Percentiles rank a stretch among this genome's conserved stretches.
These are phyloP conservation scores for Epirrhoe tristata DNA, from an alignment of 2,888 invertebrate genomes.

Conservation along the genomic window DNA sequence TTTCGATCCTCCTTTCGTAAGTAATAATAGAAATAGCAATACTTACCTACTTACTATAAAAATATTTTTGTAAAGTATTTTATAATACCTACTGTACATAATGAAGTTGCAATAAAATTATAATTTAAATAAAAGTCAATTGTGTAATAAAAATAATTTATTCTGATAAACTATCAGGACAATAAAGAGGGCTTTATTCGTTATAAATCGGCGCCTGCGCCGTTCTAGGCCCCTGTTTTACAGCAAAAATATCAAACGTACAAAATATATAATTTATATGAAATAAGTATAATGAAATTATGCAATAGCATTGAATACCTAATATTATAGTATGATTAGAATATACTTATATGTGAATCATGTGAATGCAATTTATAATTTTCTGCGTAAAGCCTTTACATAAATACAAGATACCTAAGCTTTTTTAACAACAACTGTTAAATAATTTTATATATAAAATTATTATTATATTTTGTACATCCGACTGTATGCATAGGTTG, in stretches of 20 bases:
- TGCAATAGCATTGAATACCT: no score
- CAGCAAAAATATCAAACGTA: constrained; percentile 29
- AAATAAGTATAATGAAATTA: no score
- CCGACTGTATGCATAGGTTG: constrained; percentile 20
- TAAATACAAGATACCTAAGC: not conserved
- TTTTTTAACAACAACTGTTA: not conserved
- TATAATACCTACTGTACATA: not conserved
- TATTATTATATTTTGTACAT: constrained; percentile 26
- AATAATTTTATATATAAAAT: not conserved
- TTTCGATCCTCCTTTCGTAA: no score
- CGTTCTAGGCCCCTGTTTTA: constrained; percentile 57
- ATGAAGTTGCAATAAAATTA: not conserved
- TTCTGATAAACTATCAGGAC: constrained; percentile 88
- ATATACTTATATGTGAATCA: no score
- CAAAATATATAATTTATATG: constrained; percentile 5
- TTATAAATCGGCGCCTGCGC: constrained; percentile 73
- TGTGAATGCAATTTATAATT: no score
- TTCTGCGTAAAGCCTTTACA: not conserved
- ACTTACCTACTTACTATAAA: no score
- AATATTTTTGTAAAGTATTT: no score
- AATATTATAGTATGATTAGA: no score
- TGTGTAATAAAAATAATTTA: constrained; percentile 81
- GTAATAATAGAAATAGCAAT: no score
- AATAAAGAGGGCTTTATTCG: constrained; percentile 86
- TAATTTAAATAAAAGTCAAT: constrained; percentile 62